Conservation (phyloP, 2,113 vertebrate species). For the Sigmodon hispidus region DNA sequence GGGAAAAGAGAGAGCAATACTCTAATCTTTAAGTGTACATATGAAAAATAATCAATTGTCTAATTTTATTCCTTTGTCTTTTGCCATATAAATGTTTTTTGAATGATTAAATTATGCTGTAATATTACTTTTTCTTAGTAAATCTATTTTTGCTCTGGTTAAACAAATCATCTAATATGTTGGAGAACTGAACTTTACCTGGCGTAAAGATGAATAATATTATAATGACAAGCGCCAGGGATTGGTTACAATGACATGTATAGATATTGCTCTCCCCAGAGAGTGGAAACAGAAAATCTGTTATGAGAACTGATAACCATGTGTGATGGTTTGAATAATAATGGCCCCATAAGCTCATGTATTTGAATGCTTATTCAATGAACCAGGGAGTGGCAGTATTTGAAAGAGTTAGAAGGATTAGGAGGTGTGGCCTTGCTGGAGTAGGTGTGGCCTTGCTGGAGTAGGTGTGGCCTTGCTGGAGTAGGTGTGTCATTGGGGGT, state of each 20-base stretch:
- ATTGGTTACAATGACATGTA: not conserved
- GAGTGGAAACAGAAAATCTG: not conserved
- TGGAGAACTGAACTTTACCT: not conserved
- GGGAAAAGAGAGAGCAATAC: too few relatives aligned
- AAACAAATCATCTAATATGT: not conserved
- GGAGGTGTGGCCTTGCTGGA: not conserved
- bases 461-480: not conserved
- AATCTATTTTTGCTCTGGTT: not conserved
- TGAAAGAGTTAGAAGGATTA: not conserved
- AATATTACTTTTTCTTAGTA: constrained; percentile 74
- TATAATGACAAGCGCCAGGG: not conserved
- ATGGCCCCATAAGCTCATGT: not conserved
- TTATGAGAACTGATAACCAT: not conserved
- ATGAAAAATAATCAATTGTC: constrained; percentile 83
- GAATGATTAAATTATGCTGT: constrained; percentile 87
- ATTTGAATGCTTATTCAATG: not conserved
- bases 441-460: too few relatives aligned
- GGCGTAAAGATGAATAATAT: not conserved
- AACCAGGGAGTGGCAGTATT: not conserved
- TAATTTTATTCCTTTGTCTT: constrained; percentile 87
- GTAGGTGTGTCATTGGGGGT: not conserved
- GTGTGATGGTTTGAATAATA: not conserved
- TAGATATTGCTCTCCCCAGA: not conserved
- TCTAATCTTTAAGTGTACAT: too few relatives aligned
- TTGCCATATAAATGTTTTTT: constrained; percentile 87